Base-by-base conservation (phyloP, 2,888 invertebrate genomes). In the Drosophila vallismaia region DNA sequence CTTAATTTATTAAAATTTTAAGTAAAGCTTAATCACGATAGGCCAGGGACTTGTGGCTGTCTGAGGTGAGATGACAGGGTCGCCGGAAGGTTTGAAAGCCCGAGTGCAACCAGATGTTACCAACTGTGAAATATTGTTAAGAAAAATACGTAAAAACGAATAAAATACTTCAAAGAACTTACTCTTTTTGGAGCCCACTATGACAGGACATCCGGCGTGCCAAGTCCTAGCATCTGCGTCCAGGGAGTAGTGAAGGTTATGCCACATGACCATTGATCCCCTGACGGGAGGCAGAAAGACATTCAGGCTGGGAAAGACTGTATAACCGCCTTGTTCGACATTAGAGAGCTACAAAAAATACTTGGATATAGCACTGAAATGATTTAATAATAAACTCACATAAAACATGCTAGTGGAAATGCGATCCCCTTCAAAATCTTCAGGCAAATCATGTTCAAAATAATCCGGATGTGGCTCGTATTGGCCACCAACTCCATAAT, bases 401-500 rank as follows among this genome's bases (percentile, higher is more conserved):
- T 99, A 99, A 91, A 97, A 97, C 62, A 99, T 93, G 75, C 97
- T 96, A 0, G 99, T 99, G 2, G 98, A 97, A 83, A 99, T 98
- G 86, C 99, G 94, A 92, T 99, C 70, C 5, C 88, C 89, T 0
- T 4, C 0, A 2, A 9, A 73, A 0, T 26, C 2, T 0, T 4
- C 1, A 0, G 53, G 14, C 9, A 71, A 0, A 0, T 29, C 3
- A 0, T 0, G 26, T 95, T 97, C 93, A 0, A 96, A 95, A 88
- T 95, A 97, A 90, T 97, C 99, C 91, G 94, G 97, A 92, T 99
- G 99, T 6, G 99, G 98, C 86, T 97, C 98, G 91, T 99, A 99
- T 90, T 99, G 99, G 0, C 99, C 99, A 1, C 98, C 99, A 76
- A 99, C 96, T 10, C 99, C 99, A 92, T 99, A 99, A 92, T 99